Conservation (phyloP, 2,113 vertebrate species). For the Neodon shergylaensis region DNA sequence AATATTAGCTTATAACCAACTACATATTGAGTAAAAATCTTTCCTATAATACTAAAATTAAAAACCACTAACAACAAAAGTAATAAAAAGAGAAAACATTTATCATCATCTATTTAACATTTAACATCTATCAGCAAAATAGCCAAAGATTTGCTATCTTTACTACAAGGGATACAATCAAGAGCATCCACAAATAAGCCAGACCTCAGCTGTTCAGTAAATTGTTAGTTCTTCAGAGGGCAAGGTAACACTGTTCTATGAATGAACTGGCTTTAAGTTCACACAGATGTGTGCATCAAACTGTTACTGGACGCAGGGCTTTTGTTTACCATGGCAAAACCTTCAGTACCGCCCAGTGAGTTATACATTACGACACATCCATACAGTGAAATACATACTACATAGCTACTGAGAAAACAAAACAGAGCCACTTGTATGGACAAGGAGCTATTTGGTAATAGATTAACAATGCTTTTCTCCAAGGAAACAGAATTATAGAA, state of each 20-base stretch:
- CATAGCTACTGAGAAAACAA: background rate
- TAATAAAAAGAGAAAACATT: constrained; percentile 34
- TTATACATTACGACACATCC: background rate
- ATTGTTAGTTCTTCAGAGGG: background rate
- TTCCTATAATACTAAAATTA: background rate
- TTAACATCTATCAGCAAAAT: background rate
- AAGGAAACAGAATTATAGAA: constrained; percentile 27
- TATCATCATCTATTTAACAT: background rate
- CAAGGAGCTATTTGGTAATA: background rate
- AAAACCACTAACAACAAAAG: background rate
- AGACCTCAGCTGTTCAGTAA: background rate
- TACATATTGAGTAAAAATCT: background rate
- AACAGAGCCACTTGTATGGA: background rate
- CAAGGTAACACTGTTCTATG: background rate
- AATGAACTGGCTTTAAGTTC: constrained; percentile 34
- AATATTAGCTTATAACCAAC: background rate
- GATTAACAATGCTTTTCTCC: background rate
- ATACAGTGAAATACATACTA: background rate
- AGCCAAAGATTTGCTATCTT: background rate
- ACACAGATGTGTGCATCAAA: background rate
- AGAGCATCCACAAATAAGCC: constrained; percentile 6
- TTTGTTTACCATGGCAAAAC: constrained; percentile 47
- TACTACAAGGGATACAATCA: background rate
- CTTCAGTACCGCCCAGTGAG: background rate
- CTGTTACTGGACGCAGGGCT: background rate